These are phyloP conservation scores for Erebia aethiops DNA, from an alignment of 2,888 invertebrate genomes.

Conservation along the genomic window DNA sequence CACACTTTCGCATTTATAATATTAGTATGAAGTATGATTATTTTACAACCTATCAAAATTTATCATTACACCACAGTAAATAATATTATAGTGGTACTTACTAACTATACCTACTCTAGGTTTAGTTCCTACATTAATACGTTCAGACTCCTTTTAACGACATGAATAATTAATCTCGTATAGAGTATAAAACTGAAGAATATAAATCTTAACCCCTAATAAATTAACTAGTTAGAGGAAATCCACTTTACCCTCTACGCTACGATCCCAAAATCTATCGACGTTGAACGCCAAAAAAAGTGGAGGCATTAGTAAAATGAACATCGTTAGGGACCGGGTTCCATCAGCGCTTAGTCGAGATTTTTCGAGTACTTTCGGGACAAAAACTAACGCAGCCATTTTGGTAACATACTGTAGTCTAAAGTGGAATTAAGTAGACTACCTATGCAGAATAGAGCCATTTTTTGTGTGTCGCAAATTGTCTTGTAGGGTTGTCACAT, in stretches of 20 bases:
- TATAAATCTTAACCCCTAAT: slow-evolving; percentile 15
- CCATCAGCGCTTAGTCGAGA: slow-evolving; percentile 32
- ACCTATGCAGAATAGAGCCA: not conserved
- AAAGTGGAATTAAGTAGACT: not conserved
- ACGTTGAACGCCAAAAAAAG: slow-evolving; percentile 38
- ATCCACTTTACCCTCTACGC: slow-evolving; percentile 24
- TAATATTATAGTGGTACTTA: too few species aligned
- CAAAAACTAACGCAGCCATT: slow-evolving; percentile 30
- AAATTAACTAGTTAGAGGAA: slow-evolving; percentile 21
- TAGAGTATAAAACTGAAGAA: not conserved
- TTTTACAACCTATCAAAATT: not conserved
- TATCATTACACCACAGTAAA: not conserved
- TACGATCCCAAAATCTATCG: slow-evolving; percentile 38
- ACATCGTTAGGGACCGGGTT: slow-evolving; percentile 38
- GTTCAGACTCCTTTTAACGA: slow-evolving; percentile 6
- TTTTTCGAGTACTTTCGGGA: slow-evolving; percentile 35
- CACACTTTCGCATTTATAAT: too few species aligned
- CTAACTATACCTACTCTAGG: too few species aligned
- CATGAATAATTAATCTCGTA: slow-evolving; percentile 13
- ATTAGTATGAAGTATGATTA: too few species aligned
- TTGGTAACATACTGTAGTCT: slow-evolving; percentile 5
- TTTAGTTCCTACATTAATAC: not conserved
- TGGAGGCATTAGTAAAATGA: slow-evolving; percentile 39
- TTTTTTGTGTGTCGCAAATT: not conserved
- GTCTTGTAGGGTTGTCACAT: too few species aligned